Evolutionary conservation across 2,888 invertebrate genomes (phyloP), one percentile per base, ranked within the genome.

Genomic region (Heliconius cydno): DNA sequence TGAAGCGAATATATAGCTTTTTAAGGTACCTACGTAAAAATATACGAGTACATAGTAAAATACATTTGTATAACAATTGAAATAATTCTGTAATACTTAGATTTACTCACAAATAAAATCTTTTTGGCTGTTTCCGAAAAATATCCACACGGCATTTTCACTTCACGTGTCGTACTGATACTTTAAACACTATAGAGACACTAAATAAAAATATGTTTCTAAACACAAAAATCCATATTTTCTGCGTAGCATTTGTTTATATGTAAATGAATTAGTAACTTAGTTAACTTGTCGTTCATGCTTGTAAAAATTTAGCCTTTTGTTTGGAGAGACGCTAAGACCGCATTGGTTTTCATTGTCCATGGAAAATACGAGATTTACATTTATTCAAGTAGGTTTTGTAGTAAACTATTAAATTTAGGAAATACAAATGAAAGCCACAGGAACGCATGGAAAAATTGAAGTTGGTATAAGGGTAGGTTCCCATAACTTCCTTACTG

Each of bases 121-220:
- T 84, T 88, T 82, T 91, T 95, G 1, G 92, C 86, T 6, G 91
- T 93, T 9, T 92, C 87, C 84, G 90, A 91, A 77, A 88, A 94
- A 86, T 94, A 95, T 83, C 94, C 94, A 87, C 94, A 95, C 65
- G 94, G 94, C 94, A 95, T 94, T 86, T 85, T 86, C 52, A 83
- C 63, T 85, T 85, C 46, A 83, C 60, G 77, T 78, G 41, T 83
- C 72, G 52, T 52, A 52, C 52, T 52, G 22, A 52, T 73, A 81
- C 79, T 72, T 25, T 22, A 77, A 82, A 84, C 78, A 79, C 79
- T 80, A n/a, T 68, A 63, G 72, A 76, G 75, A 73, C 75, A 90
- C 90, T 91, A 85, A 87, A n/a, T 60, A 60, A n/a, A 22, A 87
- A 86, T 84, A 82, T 85, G 86, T 80, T 84, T 84, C 79, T 84